These are phyloP conservation scores for Natator depressus DNA, from an alignment of 2,113 vertebrate species.

Conservation along the genomic window DNA sequence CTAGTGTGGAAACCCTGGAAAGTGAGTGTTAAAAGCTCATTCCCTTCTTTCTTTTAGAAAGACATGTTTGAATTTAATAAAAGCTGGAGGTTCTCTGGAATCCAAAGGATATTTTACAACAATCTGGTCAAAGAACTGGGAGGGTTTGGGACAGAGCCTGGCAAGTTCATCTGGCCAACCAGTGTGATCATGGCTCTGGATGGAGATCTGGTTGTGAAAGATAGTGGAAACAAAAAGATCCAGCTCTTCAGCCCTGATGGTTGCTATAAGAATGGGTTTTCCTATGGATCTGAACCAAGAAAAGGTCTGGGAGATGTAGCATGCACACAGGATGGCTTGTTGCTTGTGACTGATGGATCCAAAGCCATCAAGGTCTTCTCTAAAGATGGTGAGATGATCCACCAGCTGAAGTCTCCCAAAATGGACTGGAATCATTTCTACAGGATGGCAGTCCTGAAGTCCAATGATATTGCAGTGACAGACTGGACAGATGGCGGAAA, in stretches of 20 bases:
- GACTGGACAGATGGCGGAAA: conserved; percentile 25
- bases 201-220: conserved; percentile 18
- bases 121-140: conserved; percentile 14
- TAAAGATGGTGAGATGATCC: conserved; percentile 23
- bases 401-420: background rate
- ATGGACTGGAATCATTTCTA: conserved; percentile 24
- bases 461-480: conserved; percentile 28
- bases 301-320: background rate
- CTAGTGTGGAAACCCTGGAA: background rate
- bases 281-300: background rate
- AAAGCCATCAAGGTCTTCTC: conserved; percentile 41
- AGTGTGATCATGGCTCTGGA: background rate
- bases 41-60: conserved; percentile 7
- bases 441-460: background rate
- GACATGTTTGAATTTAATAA: conserved; percentile 10
- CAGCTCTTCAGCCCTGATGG: background rate
- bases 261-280: background rate
- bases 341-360: background rate
- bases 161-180: conserved; percentile 22
- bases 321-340: background rate
- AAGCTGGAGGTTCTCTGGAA: conserved; percentile 33
- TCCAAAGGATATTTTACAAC: conserved; percentile 43
- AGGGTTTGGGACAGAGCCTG: background rate
- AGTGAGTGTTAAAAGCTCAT: background rate
- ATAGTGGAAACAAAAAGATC: background rate